Evolutionary conservation across 1,140 invertebrate genomes (phyloP), one percentile per base, ranked within the genome.

Genomic region (Drosophila kikkawai): DNA sequence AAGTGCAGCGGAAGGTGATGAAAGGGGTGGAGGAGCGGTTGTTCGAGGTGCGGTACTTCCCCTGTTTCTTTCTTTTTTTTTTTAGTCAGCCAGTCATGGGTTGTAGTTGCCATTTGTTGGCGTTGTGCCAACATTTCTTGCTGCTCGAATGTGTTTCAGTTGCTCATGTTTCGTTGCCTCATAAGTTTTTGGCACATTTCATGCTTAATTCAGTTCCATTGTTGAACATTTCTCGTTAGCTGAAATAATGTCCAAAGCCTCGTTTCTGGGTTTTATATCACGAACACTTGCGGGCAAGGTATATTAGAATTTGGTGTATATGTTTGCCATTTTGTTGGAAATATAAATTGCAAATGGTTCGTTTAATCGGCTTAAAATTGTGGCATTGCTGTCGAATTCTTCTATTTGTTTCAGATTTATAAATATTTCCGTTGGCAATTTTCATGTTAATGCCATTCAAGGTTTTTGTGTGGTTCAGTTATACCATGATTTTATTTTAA

Each of bases 1-100:
- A 90, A 85, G 85, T 90, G 68, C 77, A 65, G 32, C 83, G 69
- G 75, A 86, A 86, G 83, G 75, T 87, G 75, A 68, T 79, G 75
- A 61, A 44, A 65, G 53, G 41, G 47, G 11, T 45, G 47, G 37
- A 19, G 57, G n/a, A 34, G 34, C 12, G 17, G 51, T 3, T n/a
- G 34, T 55, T 55, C 22, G 59, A 53, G 68, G 69, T 67, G 63
- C 36, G 48, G 73, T 48, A 58, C 44, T 51, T 63, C 37, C 50
- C 65, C 64, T 12, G 32, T 51, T 51, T 51, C 26, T 37, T n/a
- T 11, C 8, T 22, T 12, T 47, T 19, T 45, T 34, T 12, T 12
- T 9, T 42, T n/a, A 59, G 34, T 50, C 57, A 65, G 76, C 61
- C 66, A 64, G 75, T 58, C 56, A 64, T 61, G 51, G 48, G 22